phyloP scores from a whole-genome alignment of 2,888 invertebrate species.

The Himalopsyche japonica region DNA sequence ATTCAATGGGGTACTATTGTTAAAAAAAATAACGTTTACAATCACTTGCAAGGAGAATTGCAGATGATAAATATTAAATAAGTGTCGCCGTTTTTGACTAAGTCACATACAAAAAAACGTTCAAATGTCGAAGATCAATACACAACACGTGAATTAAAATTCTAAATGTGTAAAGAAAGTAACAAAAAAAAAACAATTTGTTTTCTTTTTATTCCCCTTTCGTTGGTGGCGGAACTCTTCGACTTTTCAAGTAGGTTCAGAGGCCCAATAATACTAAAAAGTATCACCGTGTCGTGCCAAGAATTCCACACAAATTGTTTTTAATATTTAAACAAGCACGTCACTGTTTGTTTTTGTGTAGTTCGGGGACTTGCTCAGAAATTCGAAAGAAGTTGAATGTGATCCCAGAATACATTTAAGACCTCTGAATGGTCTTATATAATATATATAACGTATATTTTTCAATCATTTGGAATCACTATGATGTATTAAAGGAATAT shows the following conservation, averaged over 20 bases:
- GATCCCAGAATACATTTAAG: neutral
- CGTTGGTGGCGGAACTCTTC: neutral
- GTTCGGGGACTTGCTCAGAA: neutral
- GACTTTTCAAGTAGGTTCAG: neutral
- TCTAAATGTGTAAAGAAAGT: neutral
- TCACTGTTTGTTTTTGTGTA: neutral
- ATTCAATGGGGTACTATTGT: too few relatives aligned
- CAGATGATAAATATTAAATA: too few relatives aligned
- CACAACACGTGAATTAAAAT: neutral
- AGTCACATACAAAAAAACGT: too few relatives aligned
- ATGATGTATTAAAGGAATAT: too few relatives aligned
- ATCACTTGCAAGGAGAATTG: too few relatives aligned
- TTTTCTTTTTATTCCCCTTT: neutral
- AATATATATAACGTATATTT: neutral
- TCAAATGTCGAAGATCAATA: neutral
- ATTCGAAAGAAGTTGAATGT: neutral
- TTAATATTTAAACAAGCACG: neutral
- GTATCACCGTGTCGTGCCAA: neutral
- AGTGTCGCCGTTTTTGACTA: neutral
- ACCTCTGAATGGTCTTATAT: neutral
- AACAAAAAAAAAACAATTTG: neutral
- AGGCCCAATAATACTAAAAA: conserved; percentile 1
- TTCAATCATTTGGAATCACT: neutral
- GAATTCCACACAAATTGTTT: neutral
- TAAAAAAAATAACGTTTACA: too few relatives aligned